Evolutionary conservation across 2,113 vertebrate species (phyloP).

Genomic region (Piaya cayana): DNA sequence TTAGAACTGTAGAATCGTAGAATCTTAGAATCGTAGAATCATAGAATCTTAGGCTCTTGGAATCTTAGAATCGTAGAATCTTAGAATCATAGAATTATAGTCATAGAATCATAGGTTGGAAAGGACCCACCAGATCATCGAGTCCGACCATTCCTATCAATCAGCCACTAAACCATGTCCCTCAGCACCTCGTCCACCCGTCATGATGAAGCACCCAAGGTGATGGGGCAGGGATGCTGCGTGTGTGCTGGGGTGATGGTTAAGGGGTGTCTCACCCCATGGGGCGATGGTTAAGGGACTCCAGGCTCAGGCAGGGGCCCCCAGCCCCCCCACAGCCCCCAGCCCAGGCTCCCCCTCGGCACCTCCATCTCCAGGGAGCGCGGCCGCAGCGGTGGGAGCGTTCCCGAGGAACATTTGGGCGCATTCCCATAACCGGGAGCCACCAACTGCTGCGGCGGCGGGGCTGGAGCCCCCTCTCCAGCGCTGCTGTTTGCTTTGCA

Average conservation of each 20-base stretch:
- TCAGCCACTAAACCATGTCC: too few relatives aligned
- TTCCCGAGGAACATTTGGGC: conserved; percentile 73
- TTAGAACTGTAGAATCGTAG: too few relatives aligned
- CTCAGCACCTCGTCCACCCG: too few relatives aligned
- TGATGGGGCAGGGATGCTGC: fast-evolving
- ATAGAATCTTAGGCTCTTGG: too few relatives aligned
- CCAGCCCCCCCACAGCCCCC: fast-evolving
- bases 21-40: too few relatives aligned
- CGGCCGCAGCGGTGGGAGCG: not conserved
- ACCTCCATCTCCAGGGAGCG: fast-evolving
- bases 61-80: too few relatives aligned
- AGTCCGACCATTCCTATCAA: too few relatives aligned
- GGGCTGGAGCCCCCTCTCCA: conserved; percentile 64
- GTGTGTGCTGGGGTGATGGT: fast-evolving
- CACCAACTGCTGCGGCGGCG: conserved; percentile 31
- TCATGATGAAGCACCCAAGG: not conserved
- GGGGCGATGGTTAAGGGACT: fast-evolving
- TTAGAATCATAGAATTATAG: too few relatives aligned
- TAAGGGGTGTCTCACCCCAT: fast-evolving
- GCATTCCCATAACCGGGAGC: conserved; percentile 77
- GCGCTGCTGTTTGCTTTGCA: conserved; percentile 72
- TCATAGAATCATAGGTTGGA: too few relatives aligned
- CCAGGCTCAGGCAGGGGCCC: fast-evolving
- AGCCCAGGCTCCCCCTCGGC: not conserved
- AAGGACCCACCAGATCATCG: too few relatives aligned